Evolutionary conservation across 2,888 invertebrate genomes (phyloP), one percentile per base, ranked within the genome.

Genomic region (Acanthosepion pharaonis): DNA sequence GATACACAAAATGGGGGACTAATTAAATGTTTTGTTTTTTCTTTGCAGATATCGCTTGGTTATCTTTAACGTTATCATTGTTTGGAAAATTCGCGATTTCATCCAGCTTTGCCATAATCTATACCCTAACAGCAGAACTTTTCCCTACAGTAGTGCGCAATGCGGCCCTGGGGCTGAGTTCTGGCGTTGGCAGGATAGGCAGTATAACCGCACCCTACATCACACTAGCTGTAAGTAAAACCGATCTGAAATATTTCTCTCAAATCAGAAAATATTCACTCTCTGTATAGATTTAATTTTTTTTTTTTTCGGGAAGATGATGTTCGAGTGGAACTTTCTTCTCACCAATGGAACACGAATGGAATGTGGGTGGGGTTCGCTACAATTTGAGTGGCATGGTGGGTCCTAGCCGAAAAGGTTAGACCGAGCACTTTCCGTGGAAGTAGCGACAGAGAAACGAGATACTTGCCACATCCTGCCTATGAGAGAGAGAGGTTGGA

Each of bases 121-220:
- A 53, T 28, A 93, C 51, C 28, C 28, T 93, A 33, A 93, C 93
- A 28, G n/a, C 93, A 51, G 93, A 93, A 93, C 25, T 93, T 0
- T 93, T 93, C n/a, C 93, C 93, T 18, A 93, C 93, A n/a, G 53
- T 93, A 2, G 93, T 93, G 18, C 93, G 93, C 28, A 93, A 93
- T 53, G 49, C 93, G 25, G 93, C 93, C 20, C 51, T 93, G 3
- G 93, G 93, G 18, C 3, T 93, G 15, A 93, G 93, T 93, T 93
- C 93, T 18, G 51, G n/a, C 18, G n/a, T 33, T n/a, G 93, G 93
- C 9, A 93, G 93, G 48, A 9, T 25, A 93, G 93, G 93, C 28
- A 93, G 93, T 51, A 93, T 93, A 8, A 9, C 25, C 4, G 93
- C 93, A 93, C 93, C 93, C n/a, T 93, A 93, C 93, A 93, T 93